Evolutionary conservation across 2,888 invertebrate genomes (phyloP).

Genomic region (Nomada flava): DNA sequence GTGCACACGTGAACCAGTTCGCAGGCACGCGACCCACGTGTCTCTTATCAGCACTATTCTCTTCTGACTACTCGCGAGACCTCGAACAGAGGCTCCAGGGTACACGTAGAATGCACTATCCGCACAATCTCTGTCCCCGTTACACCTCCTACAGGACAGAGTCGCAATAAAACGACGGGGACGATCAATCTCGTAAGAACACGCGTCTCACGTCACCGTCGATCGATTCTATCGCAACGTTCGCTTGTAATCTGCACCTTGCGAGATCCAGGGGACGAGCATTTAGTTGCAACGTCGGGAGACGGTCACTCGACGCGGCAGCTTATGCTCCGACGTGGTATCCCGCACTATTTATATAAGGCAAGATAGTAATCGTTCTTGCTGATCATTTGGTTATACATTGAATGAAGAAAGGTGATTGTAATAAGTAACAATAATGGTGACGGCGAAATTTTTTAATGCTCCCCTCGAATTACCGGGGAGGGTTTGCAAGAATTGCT

Average conservation of each 20-base stretch:
- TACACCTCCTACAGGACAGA: constrained; percentile 2
- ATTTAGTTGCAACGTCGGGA: constrained; percentile 58
- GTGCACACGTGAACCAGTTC: constrained; percentile 11
- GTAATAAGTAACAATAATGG: too few relatives aligned
- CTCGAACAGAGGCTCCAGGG: constrained; percentile 13
- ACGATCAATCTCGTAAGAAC: constrained; percentile 2
- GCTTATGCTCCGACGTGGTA: constrained; percentile 31
- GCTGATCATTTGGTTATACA: background rate
- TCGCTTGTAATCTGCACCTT: background rate
- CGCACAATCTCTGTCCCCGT: constrained; percentile 8
- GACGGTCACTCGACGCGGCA: constrained; percentile 63
- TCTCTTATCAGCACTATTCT: constrained; percentile 61
- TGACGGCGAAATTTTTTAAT: background rate
- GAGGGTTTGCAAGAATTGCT: constrained; percentile 17
- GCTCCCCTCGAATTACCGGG: background rate
- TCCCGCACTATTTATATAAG: background rate
- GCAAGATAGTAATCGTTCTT: background rate
- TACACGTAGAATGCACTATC: constrained; percentile 11
- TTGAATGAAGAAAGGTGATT: background rate
- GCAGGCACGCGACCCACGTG: constrained; percentile 53
- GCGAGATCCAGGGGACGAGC: constrained; percentile 24
- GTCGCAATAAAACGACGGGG: background rate
- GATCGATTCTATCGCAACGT: background rate
- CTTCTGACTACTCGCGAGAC: constrained; percentile 23
- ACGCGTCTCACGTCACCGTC: background rate